Evolutionary conservation across 1,140 invertebrate species (phyloP), one percentile per base, ranked within the genome.

Genomic region (Dendroctonus valens): DNA sequence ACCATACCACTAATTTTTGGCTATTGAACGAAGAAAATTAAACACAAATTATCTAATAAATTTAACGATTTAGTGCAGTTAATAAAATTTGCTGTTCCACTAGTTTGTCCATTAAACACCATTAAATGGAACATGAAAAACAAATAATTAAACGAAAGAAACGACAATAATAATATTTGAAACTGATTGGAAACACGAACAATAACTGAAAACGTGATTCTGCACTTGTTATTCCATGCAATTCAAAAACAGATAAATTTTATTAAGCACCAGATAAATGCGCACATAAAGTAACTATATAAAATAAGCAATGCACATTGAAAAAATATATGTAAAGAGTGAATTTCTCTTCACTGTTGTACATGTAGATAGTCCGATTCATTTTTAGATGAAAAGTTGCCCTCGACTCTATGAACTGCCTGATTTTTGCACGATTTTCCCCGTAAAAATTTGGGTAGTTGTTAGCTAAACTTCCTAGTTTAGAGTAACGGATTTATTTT

Each of bases 211-310:
- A 49, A 52, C 39, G 59, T 61, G 59, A 61, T 61, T 52, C 26
- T 41, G 59, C 59, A 61, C 59, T 61, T 41, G 59, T 61, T 61
- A 61, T 12, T 37, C 12, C 12, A 3, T n/a, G 44, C 58, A 59
- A 48, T 37, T 38, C 7, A 51, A 15, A 51, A 51, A 51, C 44
- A 46, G 2, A 46, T 46, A 46, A 46, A 52, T 9, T 52, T 26
- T 46, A 46, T 2, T 46, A 46, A 46, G 11, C 15, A 52, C 50
- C 50, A 52, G 8, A 8, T 52, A 8, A 52, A 53, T 5, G 9
- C 9, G 12, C 51, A 26, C 5, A 53, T 26, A 7, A 14, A 15
- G n/a, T 37, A 53, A 9, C 9, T 53, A 6, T 14, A 53, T 53
- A 37, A 53, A 53, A 53, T 53, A 15, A 15, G 51, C 26, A 26